These are phyloP conservation scores for Callospermophilus lateralis DNA, from an alignment of 2,113 vertebrate species.

Conservation along the genomic window DNA sequence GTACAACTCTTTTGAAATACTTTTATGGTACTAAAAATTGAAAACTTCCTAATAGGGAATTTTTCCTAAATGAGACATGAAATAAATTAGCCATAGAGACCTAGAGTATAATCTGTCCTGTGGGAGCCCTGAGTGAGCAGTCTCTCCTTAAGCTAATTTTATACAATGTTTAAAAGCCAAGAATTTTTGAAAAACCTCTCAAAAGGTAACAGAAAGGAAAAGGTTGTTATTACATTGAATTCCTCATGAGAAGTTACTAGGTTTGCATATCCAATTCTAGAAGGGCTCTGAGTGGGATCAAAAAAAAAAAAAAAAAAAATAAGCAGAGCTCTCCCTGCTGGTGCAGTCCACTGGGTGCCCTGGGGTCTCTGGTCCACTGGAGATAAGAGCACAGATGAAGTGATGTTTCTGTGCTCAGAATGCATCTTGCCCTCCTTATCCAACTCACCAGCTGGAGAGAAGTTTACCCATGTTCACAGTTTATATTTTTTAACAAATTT, in stretches of 20 bases:
- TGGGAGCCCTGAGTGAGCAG: slow-evolving; percentile 1
- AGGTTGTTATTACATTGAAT: neutral
- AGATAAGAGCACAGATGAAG: neutral
- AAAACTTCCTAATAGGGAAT: slow-evolving; percentile 77
- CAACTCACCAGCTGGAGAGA: no score
- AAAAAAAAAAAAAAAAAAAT: neutral
- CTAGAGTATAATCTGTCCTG: neutral
- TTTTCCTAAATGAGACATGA: slow-evolving; percentile 70
- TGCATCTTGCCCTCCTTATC: neutral
- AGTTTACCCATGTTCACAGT: neutral
- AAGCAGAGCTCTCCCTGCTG: accelerated
- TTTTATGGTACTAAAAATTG: slow-evolving; percentile 78
- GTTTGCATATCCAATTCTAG: neutral
- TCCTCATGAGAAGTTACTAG: neutral
- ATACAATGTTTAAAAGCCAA: neutral
- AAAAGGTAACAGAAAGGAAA: neutral
- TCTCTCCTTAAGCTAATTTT: slow-evolving; percentile 53
- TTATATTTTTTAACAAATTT: neutral
- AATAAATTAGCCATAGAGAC: slow-evolving; percentile 51
- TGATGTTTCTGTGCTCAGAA: neutral
- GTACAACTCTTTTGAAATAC: slow-evolving; percentile 71
- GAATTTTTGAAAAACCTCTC: neutral
- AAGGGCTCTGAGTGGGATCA: neutral
- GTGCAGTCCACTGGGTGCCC: accelerated
- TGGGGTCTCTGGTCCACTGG: neutral